Percentiles rank a stretch among this genome's conserved stretches.
These are phyloP conservation scores for Sebastes variabilis DNA, from an alignment of 2,797 vertebrate genomes.

Conservation along the genomic window DNA sequence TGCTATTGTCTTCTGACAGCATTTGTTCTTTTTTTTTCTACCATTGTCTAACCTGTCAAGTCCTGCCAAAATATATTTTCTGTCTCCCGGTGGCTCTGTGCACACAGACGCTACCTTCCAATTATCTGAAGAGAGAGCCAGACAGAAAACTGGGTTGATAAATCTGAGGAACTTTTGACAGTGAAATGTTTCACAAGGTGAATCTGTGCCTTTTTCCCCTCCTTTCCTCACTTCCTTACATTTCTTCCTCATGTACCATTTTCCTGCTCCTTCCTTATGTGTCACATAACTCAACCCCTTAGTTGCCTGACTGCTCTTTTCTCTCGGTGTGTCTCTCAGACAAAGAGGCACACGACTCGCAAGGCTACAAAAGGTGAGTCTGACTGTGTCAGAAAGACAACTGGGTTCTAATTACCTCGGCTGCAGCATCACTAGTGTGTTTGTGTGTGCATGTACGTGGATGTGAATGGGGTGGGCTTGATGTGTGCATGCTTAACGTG, in stretches of 20 bases:
- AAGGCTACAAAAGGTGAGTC: slow-evolving; percentile 25
- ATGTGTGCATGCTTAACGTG: not conserved
- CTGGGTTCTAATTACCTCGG: slow-evolving; percentile 46
- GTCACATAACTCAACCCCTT: slow-evolving; percentile 43
- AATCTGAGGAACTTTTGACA: slow-evolving; percentile 72
- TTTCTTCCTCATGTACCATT: slow-evolving; percentile 35
- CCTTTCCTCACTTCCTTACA: not conserved
- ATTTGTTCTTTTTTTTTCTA: slow-evolving; percentile 58
- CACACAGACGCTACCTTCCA: slow-evolving; percentile 68
- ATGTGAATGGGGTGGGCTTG: not conserved
- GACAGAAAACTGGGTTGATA: slow-evolving; percentile 67
- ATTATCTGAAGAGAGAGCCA: slow-evolving; percentile 74
- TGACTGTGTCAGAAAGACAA: slow-evolving; percentile 19
- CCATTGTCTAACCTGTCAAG: slow-evolving; percentile 74
- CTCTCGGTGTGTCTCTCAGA: slow-evolving; percentile 10
- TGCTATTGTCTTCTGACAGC: slow-evolving; percentile 54
- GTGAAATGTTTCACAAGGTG: slow-evolving; percentile 59
- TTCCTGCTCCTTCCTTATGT: slow-evolving; percentile 26
- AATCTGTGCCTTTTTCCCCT: slow-evolving; percentile 3
- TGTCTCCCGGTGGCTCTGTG: slow-evolving; percentile 63
- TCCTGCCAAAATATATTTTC: slow-evolving; percentile 74
- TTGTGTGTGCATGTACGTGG: not conserved
- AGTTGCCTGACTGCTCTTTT: slow-evolving; percentile 45
- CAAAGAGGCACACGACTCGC: not conserved
- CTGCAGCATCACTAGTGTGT: not conserved